These are phyloP conservation scores for Cyphomyrus plagiostoma DNA, from an alignment of 2,113 vertebrate species.

Conservation along the genomic window DNA sequence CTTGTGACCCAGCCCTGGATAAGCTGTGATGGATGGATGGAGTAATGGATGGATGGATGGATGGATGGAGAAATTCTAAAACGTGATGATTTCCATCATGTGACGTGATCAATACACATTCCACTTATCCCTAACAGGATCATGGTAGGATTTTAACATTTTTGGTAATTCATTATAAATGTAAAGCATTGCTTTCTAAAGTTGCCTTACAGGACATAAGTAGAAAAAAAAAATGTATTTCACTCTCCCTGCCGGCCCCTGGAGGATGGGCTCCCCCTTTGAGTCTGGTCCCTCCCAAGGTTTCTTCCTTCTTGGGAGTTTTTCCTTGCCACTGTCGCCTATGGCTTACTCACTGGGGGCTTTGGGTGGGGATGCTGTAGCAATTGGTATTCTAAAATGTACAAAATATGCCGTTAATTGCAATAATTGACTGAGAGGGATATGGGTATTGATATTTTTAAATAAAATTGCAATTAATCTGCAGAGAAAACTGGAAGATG, in stretches of 20 bases:
- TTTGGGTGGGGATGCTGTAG: too few species aligned
- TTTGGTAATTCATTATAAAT: not conserved
- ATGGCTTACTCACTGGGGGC: too few species aligned
- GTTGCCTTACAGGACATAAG: too few species aligned
- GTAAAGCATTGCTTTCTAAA: not conserved
- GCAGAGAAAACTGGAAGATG: not conserved
- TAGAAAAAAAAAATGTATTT: too few species aligned
- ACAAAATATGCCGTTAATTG: not conserved
- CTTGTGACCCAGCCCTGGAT: not conserved
- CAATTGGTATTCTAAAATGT: not conserved
- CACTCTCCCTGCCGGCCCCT: too few species aligned
- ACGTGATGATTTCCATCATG: not conserved
- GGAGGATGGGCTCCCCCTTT: too few species aligned
- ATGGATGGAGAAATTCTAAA: not conserved
- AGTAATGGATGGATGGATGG: not conserved
- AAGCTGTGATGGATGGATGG: not conserved
- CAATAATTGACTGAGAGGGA: not conserved
- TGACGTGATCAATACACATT: not conserved
- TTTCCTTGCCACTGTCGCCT: too few species aligned
- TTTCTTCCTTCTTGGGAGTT: too few species aligned
- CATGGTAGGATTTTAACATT: not conserved
- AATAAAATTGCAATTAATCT: not conserved
- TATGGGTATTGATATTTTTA: not conserved
- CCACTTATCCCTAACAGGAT: not conserved
- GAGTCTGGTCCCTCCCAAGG: too few species aligned